These are phyloP conservation scores for Danio jaintianensis DNA, from an alignment of 2,797 vertebrate species.

Conservation along the genomic window DNA sequence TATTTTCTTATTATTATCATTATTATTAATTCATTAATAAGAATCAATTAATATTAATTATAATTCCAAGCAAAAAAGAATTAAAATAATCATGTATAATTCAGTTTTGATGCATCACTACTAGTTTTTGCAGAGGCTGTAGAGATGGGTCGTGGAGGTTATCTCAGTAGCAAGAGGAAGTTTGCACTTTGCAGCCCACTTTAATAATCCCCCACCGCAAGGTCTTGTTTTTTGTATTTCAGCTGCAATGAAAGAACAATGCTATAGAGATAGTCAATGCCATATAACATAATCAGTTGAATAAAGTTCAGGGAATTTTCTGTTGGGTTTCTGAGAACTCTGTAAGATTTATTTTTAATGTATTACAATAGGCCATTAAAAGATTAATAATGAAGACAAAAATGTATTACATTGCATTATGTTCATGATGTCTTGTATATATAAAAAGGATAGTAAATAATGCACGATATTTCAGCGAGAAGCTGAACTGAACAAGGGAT, in stretches of 20 bases:
- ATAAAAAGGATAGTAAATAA: background rate
- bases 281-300: background rate
- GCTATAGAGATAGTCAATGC: conserved; percentile 5
- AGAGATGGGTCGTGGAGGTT: background rate
- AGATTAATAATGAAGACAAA: background rate
- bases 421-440: background rate
- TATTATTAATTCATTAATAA: background rate
- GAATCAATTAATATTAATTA: background rate
- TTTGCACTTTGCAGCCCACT: conserved; percentile 19
- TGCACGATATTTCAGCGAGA: background rate
- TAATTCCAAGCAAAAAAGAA: background rate
- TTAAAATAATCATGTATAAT: background rate
- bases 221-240: background rate
- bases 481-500: background rate
- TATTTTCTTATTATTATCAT: background rate
- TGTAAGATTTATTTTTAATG: background rate
- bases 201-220: background rate
- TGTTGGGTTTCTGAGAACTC: background rate
- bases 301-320: background rate
- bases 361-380: background rate
- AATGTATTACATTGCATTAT: background rate
- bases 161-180: conserved; percentile 3
- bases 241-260: background rate
- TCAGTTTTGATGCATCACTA: conserved; percentile 1
- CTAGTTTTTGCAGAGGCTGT: background rate